Base-by-base conservation (phyloP, 2,113 vertebrate genomes). In the Trogon melanurus region DNA sequence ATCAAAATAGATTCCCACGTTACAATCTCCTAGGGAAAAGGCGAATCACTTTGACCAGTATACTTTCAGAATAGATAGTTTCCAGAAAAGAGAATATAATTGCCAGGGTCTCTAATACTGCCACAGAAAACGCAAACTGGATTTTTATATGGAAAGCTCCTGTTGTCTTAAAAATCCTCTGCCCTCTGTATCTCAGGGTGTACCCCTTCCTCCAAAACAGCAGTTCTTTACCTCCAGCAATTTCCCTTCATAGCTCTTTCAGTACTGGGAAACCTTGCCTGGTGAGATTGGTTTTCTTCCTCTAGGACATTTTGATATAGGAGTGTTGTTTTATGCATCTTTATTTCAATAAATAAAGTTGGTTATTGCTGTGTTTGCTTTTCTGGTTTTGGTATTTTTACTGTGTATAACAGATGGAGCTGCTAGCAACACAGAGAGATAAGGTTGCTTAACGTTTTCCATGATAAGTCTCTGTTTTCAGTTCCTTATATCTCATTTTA, bases 301-400 rank as follows among this genome's bases (percentile, higher is more conserved):
- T 94, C 62, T 47, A 94, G 89, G 93, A 97, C 84, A 88, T 93
- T 94, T 82, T 92, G 89, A 95, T 95, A 85, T 88, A 91, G 50
- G 29, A 93, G 36, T 95, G 89, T 79, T 95, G 78, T 65, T 96
- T 95, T 81, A 94, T 92, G 88, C 76, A 88, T 88, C 88, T 95
- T 96, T 94, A 93, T 95, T 97, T 93, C 88, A 96, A 90, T 94
- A 94, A 96, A 95, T 95, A 95, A 96, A 94, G 69, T 90, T 92
- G 64, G 78, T 91, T 76, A 13, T 80, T 92, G 82, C 90, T 94
- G 82, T 95, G 90, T 94, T 94, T 96, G 95, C 78, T 83, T 86
- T 95, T 91, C 89, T 85, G 47, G n/a, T 92, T 93, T 96, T 80
- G 75, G 86, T 95, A 79, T 90, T 95, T 96, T 95, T 94, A 90